Percentiles rank a stretch among this genome's conserved stretches.
Evolutionary conservation across 2,888 invertebrate species (phyloP).

Genomic region (Sturmia bella): DNA sequence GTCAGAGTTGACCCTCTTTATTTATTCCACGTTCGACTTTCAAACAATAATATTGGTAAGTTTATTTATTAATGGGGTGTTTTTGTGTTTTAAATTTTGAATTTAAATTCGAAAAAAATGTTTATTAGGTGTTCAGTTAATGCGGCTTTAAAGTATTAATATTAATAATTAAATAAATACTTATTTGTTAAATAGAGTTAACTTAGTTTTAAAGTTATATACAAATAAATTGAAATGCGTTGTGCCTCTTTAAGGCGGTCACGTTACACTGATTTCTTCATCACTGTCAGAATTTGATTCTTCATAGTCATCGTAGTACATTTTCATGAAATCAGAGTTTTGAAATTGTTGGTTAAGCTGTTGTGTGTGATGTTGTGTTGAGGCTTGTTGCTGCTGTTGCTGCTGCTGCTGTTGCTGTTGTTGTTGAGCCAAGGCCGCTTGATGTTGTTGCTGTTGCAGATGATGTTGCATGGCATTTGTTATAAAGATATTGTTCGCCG

Average conservation of each 20-base stretch:
- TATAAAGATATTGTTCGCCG: slow-evolving; percentile 70
- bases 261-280: slow-evolving; percentile 94
- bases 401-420: slow-evolving; percentile 72
- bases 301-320: slow-evolving; percentile 82
- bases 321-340: slow-evolving; percentile 79
- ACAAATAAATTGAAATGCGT: slow-evolving; percentile 42
- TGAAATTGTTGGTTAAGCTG: slow-evolving; percentile 73
- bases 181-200: slow-evolving; percentile 28
- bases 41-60: too few relatives aligned
- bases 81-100: slow-evolving; percentile 74
- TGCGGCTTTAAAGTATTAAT: slow-evolving; percentile 26
- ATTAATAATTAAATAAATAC: slow-evolving; percentile 50
- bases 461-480: slow-evolving; percentile 76
- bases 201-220: slow-evolving; percentile 49
- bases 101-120: slow-evolving; percentile 77
- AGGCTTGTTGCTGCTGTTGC: slow-evolving; percentile 75
- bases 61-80: too few relatives aligned
- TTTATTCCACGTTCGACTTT: too few relatives aligned
- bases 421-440: slow-evolving; percentile 52
- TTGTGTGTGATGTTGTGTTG: slow-evolving; percentile 71
- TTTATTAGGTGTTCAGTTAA: slow-evolving; percentile 52
- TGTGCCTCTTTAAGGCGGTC: slow-evolving; percentile 83
- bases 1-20: too few relatives aligned
- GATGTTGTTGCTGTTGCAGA: slow-evolving; percentile 75
- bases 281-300: slow-evolving; percentile 87